Base-by-base conservation (phyloP, 2,888 invertebrate species). In the Gryllus longicercus region DNA sequence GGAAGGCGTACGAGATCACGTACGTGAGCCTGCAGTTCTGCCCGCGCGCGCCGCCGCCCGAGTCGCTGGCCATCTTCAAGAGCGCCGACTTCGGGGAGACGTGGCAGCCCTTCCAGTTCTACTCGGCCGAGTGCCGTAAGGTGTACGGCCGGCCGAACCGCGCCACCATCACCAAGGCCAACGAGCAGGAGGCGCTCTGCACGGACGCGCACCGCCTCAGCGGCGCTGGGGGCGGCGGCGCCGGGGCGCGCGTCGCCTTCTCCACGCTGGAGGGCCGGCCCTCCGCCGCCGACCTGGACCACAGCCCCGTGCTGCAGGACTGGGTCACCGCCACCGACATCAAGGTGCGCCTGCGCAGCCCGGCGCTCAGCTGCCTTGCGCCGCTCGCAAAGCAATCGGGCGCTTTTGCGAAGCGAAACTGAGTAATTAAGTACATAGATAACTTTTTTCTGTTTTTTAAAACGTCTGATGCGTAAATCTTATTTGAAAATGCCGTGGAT, bases 321-420 rank as follows among this genome's bases (percentile, higher is more conserved):
- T 99, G 99, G 99, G 97, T 98, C 18, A 99, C 99, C 0, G 99
- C 98, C 18, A 99, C 99, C 2, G 99, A 99, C 86, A 95, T 99
- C 81, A 92, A 94, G 83, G 77, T 77, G 50, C 3, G 75, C 21
- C 38, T 4, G 0, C 25, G 2, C 25, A 4, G 25, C 2, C 0
- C 2, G 25, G 4, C 25, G 25, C 4, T 3, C 25, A 38, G 1
- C 21, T 21, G 21, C 21, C 21, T 21, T 21, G 21, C 21, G 21
- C 21, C 21, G 21, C 21, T 21, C 21, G 21, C 21, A 21, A 21
- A 21, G 21, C 1, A 21, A 21, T 21, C 21, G 21, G 21, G 21
- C 21, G 21, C n/a, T n/a, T n/a, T n/a, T n/a, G n/a, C n/a, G n/a
- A n/a, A n/a, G n/a, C n/a, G n/a, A n/a, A n/a, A n/a, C n/a, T n/a